Base-by-base conservation (phyloP, 1,140 invertebrate species). In the Drosophila parvula region DNA sequence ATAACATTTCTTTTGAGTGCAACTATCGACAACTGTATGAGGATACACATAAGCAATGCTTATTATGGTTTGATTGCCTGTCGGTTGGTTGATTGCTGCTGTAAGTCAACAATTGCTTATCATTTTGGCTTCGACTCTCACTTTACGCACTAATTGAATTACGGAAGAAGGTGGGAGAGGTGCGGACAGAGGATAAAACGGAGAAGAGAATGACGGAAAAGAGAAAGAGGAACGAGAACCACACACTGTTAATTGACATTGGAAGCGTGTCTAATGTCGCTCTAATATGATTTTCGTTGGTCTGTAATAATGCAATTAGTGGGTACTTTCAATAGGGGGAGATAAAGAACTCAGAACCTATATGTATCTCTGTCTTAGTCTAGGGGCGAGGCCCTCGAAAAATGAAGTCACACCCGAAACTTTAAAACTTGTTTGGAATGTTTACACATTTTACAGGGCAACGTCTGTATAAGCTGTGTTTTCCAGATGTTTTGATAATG, bases 91-190 rank as follows among this genome's bases (percentile, higher is more conserved):
- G 68, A 76, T 67, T 68, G 59, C 48, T 28, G 74, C 78, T 61
- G 67, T 56, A 64, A 74, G 70, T 61, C 47, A 47, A 44, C 67
- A 62, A 69, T 67, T 69, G 61, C 40, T 43, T 40, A 44, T 78
- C 51, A 74, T 74, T 78, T 56, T 43, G 60, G 74, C 75, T 78
- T 34, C 44, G 56, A 78, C 78, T 86, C 81, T 78, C 64, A 70
- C 79, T 86, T 79, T 74, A 69, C 75, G 59, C 75, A 79, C 83
- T 88, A 88, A 86, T 86, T 86, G 75, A 86, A 88, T 86, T 86
- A 86, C 45, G 50, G 43, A 34, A 56, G 43, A 51, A 9, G 45
- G 65, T 61, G 65, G 22, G 16, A 10, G 40, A 16, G 38, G 40
- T 22, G 56, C 47, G 14, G n/a, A 16, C 38, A 14, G 50, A n/a